Percentiles rank a stretch among this genome's conserved stretches.
Conservation (phyloP, 2,888 invertebrate genomes). For the Eristalis intricaria region DNA sequence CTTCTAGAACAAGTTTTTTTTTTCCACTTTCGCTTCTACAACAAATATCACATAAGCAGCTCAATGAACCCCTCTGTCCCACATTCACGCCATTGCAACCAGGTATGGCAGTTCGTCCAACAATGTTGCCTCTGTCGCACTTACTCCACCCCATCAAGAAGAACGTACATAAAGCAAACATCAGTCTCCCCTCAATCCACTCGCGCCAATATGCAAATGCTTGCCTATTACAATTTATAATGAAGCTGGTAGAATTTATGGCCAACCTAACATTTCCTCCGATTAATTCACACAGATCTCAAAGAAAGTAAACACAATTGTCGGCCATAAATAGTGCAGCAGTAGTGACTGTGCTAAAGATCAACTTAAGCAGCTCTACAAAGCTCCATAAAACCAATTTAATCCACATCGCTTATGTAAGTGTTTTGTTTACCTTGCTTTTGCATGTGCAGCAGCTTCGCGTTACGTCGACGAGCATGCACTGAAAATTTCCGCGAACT, state of each 20-base stretch:
- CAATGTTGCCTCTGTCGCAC: too few species aligned
- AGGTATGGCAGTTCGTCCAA: too few species aligned
- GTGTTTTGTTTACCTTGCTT: background rate
- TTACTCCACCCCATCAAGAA: too few species aligned
- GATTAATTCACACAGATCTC: background rate
- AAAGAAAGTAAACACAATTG: background rate
- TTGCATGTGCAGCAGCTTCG: background rate
- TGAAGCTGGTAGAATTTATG: background rate
- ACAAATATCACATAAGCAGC: too few species aligned
- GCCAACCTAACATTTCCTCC: background rate
- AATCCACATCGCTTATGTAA: background rate
- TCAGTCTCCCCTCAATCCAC: background rate
- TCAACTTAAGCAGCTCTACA: background rate
- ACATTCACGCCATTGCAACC: too few species aligned
- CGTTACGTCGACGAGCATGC: background rate
- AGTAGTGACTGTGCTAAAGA: background rate
- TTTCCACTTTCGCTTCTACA: too few species aligned
- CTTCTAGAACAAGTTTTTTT: too few species aligned
- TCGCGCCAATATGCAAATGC: background rate
- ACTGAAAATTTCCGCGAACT: conserved; percentile 37
- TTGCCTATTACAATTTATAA: background rate
- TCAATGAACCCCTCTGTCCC: too few species aligned
- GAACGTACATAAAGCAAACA: too few species aligned
- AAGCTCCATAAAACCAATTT: background rate
- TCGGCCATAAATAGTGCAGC: background rate